Evolutionary conservation across 2,888 invertebrate genomes (phyloP), one percentile per base, ranked within the genome.

Genomic region (Lochmaea capreae): DNA sequence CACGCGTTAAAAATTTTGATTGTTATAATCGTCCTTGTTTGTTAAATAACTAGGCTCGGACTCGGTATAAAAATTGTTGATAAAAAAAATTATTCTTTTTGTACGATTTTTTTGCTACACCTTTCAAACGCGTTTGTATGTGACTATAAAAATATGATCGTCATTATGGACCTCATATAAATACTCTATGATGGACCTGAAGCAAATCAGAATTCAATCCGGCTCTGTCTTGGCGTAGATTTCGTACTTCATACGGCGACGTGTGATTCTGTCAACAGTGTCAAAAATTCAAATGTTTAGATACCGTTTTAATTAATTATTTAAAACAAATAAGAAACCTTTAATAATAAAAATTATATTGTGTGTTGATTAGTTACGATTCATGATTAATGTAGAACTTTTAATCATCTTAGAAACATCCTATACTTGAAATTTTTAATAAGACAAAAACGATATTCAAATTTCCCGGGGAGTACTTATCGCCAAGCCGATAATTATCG

Each of bases 401-500:
- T 11, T 12, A 11, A 2, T 54, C 2, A 54, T 16, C 9, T 16
- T 16, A 8, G 9, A 54, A n/a, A 8, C 52, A 54, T 52, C 4
- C 8, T n/a, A 52, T 1, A 43, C 12, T 43, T 43, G 10, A 12
- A 11, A 16, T 54, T 54, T 18, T 9, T 16, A 16, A 54, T n/a
- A 18, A 54, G 16, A 54, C 10, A 16, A 16, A 52, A 16, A 52
- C 16, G 11, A 54, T 54, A 16, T 16, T 61, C 12, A 61, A 68
- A 57, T 12, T 49, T 61, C 68, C 68, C 68, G 68, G 61, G 33
- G 1, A 1, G 0, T 14, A 5, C 14, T n/a, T 26, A 52, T 68
- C 49, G 52, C 49, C 61, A 49, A 68, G 42, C 68, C 68, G 68
- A 68, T 49, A 68, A 68, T 68, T 68, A 61, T 68, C 68, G 67